phyloP scores from a whole-genome alignment of 2,113 vertebrate species.

The Gulo gulo region DNA sequence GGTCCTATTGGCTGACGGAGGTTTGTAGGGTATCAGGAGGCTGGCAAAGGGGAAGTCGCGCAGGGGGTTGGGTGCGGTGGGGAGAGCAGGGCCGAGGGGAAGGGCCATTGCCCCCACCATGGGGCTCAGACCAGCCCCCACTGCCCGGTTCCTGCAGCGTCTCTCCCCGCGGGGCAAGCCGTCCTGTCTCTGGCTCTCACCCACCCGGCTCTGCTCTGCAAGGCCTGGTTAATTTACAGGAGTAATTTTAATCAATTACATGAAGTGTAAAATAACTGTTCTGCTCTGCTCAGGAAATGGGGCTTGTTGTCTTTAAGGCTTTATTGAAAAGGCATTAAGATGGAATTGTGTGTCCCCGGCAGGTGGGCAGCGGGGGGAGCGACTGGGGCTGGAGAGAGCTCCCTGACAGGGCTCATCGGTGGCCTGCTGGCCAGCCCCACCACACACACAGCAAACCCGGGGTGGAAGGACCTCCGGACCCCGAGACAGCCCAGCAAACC shows the following conservation, averaged over 20 bases:
- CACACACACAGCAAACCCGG: rapidly evolving
- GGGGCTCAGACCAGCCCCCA: rapidly evolving
- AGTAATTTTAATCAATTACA: conserved; percentile 55
- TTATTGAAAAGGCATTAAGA: conserved; percentile 34
- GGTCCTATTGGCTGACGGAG: no score
- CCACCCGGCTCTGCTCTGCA: neutral
- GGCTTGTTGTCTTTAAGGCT: neutral
- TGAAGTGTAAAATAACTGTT: conserved; percentile 59
- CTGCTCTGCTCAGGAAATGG: conserved; percentile 19
- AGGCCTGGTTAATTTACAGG: conserved; percentile 12
- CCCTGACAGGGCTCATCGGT: rapidly evolving
- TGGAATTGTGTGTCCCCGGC: neutral
- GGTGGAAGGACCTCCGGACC: neutral
- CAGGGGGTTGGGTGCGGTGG: rapidly evolving
- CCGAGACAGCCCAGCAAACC: rapidly evolving
- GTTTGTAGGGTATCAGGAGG: neutral
- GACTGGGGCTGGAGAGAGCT: rapidly evolving
- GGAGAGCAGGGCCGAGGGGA: neutral
- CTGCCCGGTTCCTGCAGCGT: rapidly evolving
- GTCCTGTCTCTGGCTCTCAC: neutral
- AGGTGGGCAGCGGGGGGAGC: neutral
- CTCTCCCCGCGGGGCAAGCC: neutral
- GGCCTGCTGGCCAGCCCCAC: rapidly evolving
- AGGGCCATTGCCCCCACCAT: rapidly evolving
- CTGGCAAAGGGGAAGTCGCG: rapidly evolving